phyloP scores from a whole-genome alignment of 2,797 vertebrate genomes.

The Pachyuromys duprasi region DNA sequence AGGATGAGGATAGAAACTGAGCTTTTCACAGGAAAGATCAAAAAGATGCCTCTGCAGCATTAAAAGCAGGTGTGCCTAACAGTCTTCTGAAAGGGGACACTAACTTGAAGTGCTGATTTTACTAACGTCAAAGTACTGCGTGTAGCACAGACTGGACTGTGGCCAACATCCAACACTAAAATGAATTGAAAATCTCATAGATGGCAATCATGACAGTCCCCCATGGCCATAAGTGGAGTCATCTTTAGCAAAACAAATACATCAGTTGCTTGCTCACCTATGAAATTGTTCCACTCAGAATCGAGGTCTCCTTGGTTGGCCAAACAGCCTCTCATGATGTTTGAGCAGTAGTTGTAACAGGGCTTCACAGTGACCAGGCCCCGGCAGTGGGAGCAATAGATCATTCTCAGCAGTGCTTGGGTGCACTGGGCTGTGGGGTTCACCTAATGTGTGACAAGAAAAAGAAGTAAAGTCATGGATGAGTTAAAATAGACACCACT shows the following conservation, averaged over 20 bases:
- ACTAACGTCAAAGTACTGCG: background rate
- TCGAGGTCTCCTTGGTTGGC: conserved; percentile 98
- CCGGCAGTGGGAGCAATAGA: conserved; percentile 96
- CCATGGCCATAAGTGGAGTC: background rate
- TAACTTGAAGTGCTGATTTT: background rate
- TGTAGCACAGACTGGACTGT: background rate
- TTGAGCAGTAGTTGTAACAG: conserved; percentile 98
- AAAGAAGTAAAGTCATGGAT: conserved; percentile 46
- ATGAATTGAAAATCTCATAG: background rate
- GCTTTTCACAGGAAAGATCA: background rate
- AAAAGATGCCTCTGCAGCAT: conserved; percentile 14
- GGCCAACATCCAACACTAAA: background rate
- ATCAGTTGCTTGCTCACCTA: conserved; percentile 89
- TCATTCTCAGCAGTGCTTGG: conserved; percentile 95
- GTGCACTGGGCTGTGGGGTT: conserved; percentile 93
- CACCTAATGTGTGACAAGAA: conserved; percentile 88
- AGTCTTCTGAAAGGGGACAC: conserved; percentile 29
- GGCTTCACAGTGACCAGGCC: conserved; percentile 95
- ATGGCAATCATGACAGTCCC: conserved; percentile 3
- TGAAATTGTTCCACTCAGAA: conserved; percentile 97
- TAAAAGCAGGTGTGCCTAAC: background rate
- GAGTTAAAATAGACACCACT: background rate
- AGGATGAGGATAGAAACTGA: background rate
- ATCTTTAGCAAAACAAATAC: background rate
- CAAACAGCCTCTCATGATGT: conserved; percentile 97